A percentile compares a stretch with the other conserved stretches of the same genome.
Conservation (phyloP, 1,140 invertebrate species). For the Brachionus rubens region DNA sequence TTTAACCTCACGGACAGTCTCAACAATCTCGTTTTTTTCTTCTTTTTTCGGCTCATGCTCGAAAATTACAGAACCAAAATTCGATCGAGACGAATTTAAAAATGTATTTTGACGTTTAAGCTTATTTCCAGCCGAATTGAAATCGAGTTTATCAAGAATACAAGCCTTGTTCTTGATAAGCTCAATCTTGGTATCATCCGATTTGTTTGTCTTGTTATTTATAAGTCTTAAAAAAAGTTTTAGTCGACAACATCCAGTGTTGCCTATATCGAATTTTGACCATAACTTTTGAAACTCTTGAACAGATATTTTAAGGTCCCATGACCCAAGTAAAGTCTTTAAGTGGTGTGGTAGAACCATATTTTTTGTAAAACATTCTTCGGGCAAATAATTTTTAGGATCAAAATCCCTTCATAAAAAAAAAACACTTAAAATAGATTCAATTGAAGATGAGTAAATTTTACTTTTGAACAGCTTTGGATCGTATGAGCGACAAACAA, state of each 20-base stretch:
- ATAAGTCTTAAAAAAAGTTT: conserved; percentile 31
- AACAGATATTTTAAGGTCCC: neutral
- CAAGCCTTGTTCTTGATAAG: neutral
- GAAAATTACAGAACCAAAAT: neutral
- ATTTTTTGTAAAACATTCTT: conserved; percentile 31
- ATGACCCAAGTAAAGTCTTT: neutral
- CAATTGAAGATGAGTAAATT: neutral
- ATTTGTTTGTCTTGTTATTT: conserved; percentile 14
- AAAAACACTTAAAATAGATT: neutral
- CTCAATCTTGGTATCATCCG: neutral
- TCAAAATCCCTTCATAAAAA: neutral
- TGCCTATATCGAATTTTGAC: conserved; percentile 31
- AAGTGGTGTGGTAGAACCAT: conserved; percentile 27
- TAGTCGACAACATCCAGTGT: neutral
- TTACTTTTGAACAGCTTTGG: conserved; percentile 30
- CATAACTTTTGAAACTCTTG: conserved; percentile 40
- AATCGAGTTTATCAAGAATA: neutral
- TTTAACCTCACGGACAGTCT: too few relatives aligned
- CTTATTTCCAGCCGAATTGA: too few relatives aligned
- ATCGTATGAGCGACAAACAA: neutral
- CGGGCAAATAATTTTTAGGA: conserved; percentile 30
- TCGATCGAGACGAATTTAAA: neutral
- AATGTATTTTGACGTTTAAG: too few relatives aligned
- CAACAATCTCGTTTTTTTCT: too few relatives aligned
- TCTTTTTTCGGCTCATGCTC: neutral